Conservation (phyloP, 1,140 invertebrate genomes). For the Melipona quadrifasciata region DNA sequence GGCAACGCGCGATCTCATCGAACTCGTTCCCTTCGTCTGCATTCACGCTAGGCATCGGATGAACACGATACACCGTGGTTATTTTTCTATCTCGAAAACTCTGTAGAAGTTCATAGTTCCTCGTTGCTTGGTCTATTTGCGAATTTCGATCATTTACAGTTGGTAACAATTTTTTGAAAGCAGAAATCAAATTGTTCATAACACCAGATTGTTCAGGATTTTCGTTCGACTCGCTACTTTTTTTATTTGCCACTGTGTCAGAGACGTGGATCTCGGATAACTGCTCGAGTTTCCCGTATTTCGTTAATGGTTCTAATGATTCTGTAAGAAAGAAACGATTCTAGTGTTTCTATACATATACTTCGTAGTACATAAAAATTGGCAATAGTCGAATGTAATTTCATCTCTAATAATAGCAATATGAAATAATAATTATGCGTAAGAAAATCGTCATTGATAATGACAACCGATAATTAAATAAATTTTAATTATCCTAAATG, state of each 20-base stretch:
- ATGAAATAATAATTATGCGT: too few species aligned
- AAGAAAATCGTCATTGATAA: background rate
- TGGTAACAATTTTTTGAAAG: slow-evolving; percentile 16
- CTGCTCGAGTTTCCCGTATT: slow-evolving; percentile 72
- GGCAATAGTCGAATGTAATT: too few species aligned
- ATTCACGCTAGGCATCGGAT: slow-evolving; percentile 31
- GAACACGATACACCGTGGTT: slow-evolving; percentile 52
- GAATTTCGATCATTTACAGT: background rate
- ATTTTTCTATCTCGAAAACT: slow-evolving; percentile 30
- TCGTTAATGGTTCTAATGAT: slow-evolving; percentile 64
- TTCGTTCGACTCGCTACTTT: background rate
- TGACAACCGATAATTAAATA: background rate
- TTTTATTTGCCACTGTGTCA: slow-evolving; percentile 19
- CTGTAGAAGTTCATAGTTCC: slow-evolving; percentile 36
- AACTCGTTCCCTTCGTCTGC: background rate
- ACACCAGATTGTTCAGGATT: background rate
- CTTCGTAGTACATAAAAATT: background rate
- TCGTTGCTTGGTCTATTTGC: background rate
- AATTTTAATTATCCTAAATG: background rate
- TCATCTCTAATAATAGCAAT: too few species aligned
- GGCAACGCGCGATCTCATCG: slow-evolving; percentile 31
- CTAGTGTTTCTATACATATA: background rate
- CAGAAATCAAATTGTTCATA: background rate
- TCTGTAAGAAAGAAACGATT: slow-evolving; percentile 2
- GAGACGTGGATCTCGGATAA: slow-evolving; percentile 75